Base-by-base conservation (phyloP, 2,888 invertebrate species). In the Elmis aenea region DNA sequence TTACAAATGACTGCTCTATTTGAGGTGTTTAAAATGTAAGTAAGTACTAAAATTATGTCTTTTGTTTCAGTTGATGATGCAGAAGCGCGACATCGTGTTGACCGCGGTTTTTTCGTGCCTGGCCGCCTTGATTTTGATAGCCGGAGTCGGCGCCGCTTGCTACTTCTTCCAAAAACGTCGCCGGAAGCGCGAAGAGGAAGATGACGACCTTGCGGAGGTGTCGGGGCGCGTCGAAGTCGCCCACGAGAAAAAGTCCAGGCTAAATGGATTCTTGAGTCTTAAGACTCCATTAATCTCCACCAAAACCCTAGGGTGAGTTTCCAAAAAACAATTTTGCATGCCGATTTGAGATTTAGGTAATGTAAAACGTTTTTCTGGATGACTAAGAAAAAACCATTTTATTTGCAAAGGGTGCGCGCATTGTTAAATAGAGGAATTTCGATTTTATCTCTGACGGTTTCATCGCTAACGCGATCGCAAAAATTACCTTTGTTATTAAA, bases 231-330 rank as follows among this genome's bases (percentile, higher is more conserved):
- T 46, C 30, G 56, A 58, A 38, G 42, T 46, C 12, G 39, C 41
- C 14, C 55, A 69, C 39, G 78, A 79, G 56, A 78, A 74, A 50
- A 74, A 74, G 42, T 73, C 69, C 26, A 64, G 74, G 33, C 59
- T 77, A 14, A 83, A 83, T 52, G 83, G 82, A 21, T 81, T 83
- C 54, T 71, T 84, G 33, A 82, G 73, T 53, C 62, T 84, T 54
- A 83, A 81, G 66, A 83, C 83, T 9, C 84, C 84, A 0, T 70
- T 84, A 31, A 84, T 85, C 52, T 80, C 80, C 52, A 83, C 83
- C 6, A 84, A 83, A 59, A 79, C 82, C 13, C 66, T 84, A 35
- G 83, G 83, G 84, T 84, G 64, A 83, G 83, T 77, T 4, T n/a
- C n/a, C n/a, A n/a, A n/a, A n/a, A n/a, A n/a, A n/a, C n/a, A n/a